Conservation (phyloP, 2,888 invertebrate genomes). For the Habroteleia sp. region DNA sequence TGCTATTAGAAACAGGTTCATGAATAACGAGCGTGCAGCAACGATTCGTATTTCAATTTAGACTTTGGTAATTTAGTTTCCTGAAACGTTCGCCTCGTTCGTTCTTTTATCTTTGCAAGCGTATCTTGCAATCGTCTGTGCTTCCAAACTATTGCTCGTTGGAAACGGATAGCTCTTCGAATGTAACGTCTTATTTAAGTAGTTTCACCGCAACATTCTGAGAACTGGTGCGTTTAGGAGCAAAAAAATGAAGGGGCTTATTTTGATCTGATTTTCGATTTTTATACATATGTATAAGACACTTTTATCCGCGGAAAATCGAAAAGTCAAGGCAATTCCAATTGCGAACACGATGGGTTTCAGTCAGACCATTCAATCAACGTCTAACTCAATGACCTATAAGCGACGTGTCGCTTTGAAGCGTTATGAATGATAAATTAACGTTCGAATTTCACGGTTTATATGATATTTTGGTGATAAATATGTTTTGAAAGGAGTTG, state of each 20-base stretch:
- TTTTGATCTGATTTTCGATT: slow-evolving; percentile 47
- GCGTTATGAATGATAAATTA: slow-evolving; percentile 41
- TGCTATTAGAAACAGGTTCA: slow-evolving; percentile 57
- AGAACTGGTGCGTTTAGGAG: slow-evolving; percentile 48
- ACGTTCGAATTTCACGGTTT: slow-evolving; percentile 23
- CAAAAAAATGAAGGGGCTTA: slow-evolving; percentile 15
- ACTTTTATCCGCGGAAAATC: slow-evolving; percentile 18
- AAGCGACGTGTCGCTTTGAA: slow-evolving; percentile 39
- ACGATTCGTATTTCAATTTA: slow-evolving; percentile 63
- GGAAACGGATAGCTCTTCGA: slow-evolving; percentile 63
- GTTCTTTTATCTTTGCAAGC: slow-evolving; percentile 57
- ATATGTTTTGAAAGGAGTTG: slow-evolving; percentile 2
- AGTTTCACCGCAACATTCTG: slow-evolving; percentile 57
- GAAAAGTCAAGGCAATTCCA: slow-evolving; percentile 31
- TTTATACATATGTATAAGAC: slow-evolving; percentile 26
- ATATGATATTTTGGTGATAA: slow-evolving; percentile 8
- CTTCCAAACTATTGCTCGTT: slow-evolving; percentile 63
- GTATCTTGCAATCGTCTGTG: slow-evolving; percentile 52
- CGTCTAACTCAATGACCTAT: slow-evolving; percentile 48
- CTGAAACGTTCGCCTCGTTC: slow-evolving; percentile 48
- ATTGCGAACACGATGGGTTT: slow-evolving; percentile 13
- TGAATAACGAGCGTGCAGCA: slow-evolving; percentile 59
- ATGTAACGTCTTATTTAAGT: slow-evolving; percentile 65
- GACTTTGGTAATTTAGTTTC: slow-evolving; percentile 63
- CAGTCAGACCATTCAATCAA: slow-evolving; percentile 43